Evolutionary conservation across 2,888 invertebrate species (phyloP).

Genomic region (Sialis lutaria): DNA sequence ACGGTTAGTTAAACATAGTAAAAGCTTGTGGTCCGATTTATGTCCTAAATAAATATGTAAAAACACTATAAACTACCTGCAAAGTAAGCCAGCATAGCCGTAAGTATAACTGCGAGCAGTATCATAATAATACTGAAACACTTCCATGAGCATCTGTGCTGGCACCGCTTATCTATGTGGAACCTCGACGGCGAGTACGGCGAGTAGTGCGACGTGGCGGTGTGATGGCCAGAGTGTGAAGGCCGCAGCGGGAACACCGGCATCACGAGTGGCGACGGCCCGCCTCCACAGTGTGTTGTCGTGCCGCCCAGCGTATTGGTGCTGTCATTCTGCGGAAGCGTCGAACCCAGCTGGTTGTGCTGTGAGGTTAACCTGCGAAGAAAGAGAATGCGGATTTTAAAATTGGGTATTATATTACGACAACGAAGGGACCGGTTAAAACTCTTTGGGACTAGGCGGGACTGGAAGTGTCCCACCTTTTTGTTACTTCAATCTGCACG

Average conservation of each 20-base stretch:
- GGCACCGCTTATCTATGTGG: slow-evolving; percentile 87
- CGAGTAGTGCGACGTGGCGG: slow-evolving; percentile 63
- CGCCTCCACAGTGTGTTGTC: slow-evolving; percentile 40
- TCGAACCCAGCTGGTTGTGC: slow-evolving; percentile 35
- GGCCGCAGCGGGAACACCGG: slow-evolving; percentile 84
- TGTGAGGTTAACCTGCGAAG: slow-evolving; percentile 32
- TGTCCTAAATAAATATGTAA: too few species aligned
- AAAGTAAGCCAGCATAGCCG: slow-evolving; percentile 88
- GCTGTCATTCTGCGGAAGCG: slow-evolving; percentile 30
- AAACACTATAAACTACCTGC: too few species aligned
- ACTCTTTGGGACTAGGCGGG: too few species aligned
- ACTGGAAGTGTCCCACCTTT: too few species aligned
- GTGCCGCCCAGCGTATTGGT: slow-evolving; percentile 41
- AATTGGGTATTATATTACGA: too few species aligned
- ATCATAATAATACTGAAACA: slow-evolving; percentile 89
- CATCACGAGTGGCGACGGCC: slow-evolving; percentile 65
- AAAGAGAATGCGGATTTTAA: too few species aligned
- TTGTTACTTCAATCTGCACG: too few species aligned
- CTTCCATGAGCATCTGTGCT: slow-evolving; percentile 91
- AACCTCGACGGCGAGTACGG: slow-evolving; percentile 85
- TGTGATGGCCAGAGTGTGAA: slow-evolving; percentile 42
- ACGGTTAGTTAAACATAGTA: too few species aligned
- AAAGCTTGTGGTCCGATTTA: too few species aligned
- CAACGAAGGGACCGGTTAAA: too few species aligned
- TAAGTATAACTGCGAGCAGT: slow-evolving; percentile 73